These are phyloP conservation scores for Chironomus riparius DNA, from an alignment of 2,888 invertebrate genomes.

Conservation along the genomic window DNA sequence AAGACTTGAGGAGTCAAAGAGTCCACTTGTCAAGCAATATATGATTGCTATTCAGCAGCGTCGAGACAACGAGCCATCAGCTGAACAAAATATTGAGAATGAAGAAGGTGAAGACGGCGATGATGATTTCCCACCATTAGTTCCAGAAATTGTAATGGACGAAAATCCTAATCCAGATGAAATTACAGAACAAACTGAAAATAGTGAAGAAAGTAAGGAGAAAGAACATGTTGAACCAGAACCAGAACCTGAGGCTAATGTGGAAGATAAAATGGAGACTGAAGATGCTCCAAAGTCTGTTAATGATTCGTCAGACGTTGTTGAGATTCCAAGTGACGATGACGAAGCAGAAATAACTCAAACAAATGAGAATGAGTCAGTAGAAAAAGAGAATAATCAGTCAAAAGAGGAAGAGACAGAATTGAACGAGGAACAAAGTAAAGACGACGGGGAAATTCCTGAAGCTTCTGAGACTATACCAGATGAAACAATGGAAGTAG, in stretches of 20 bases:
- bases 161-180: not conserved
- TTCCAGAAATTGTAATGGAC: not conserved
- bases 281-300: not conserved
- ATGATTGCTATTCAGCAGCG: not conserved
- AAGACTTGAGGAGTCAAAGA: conserved; percentile 22
- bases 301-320: not conserved
- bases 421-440: too few relatives aligned
- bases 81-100: not conserved
- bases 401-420: too few relatives aligned
- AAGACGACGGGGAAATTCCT: not conserved
- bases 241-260: not conserved
- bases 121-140: not conserved
- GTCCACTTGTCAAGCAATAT: conserved; percentile 1
- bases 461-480: not conserved
- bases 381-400: not conserved
- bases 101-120: not conserved
- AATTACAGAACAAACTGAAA: not conserved
- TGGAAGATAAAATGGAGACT: not conserved
- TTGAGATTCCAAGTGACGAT: not conserved
- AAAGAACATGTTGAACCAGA: not conserved
- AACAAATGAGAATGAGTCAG: too few relatives aligned
- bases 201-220: not conserved
- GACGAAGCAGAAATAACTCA: not conserved
- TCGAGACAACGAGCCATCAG: not conserved
- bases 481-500: not conserved